A percentile compares a stretch with the other conserved stretches of the same genome.
Conservation (phyloP, 2,113 vertebrate species). For the Coryphaenoides rupestris region DNA sequence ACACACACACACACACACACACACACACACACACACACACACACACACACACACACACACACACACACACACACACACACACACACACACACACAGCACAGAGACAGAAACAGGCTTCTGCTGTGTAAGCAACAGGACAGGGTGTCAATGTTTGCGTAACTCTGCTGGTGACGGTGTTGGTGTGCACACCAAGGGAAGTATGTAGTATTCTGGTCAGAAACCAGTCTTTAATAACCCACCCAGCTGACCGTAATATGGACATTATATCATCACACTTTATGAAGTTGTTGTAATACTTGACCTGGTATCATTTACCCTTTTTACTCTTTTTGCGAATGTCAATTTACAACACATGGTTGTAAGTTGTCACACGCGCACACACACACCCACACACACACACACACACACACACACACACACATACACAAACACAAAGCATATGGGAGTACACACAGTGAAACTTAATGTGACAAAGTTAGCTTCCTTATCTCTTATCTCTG, state of each 20-base stretch:
- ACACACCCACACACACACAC: neutral
- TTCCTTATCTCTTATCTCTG: no score
- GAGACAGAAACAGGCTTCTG: neutral
- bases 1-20: constrained; percentile 12
- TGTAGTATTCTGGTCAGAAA: no score
- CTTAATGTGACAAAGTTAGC: neutral
- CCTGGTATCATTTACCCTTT: no score
- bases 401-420: neutral
- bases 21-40: neutral
- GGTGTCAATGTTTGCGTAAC: no score
- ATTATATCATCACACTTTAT: no score
- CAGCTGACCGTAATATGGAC: no score
- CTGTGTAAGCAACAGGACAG: no score
- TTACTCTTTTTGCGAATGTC: no score
- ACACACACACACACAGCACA: neutral
- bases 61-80: neutral
- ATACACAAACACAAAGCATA: neutral
- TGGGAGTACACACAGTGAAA: neutral
- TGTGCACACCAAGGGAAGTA: no score
- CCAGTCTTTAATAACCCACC: no score
- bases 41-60: neutral
- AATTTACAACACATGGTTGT: neutral
- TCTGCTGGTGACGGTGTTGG: no score
- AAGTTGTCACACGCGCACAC: neutral
- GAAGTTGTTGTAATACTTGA: no score